A percentile compares a stretch with the other conserved stretches of the same genome.
Evolutionary conservation across 2,797 vertebrate species (phyloP).

Genomic region (Bradypodion pumilum): DNA sequence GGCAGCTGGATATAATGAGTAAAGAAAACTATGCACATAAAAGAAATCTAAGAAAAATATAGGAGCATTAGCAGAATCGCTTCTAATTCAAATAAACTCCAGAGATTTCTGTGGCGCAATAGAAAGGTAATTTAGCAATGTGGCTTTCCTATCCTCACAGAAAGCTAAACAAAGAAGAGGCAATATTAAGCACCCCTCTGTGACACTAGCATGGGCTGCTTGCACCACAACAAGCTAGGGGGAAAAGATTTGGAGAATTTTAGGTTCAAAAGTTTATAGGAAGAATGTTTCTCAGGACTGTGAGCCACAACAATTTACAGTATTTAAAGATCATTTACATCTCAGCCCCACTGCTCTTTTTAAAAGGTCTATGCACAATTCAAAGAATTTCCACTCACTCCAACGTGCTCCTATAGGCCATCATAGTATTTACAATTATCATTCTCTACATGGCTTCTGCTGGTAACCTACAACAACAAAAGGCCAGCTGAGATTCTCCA

Average conservation of each 20-base stretch:
- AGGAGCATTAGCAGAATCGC: conserved; percentile 1
- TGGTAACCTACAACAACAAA: background rate
- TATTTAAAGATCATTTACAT: conserved; percentile 16
- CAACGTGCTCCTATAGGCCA: background rate
- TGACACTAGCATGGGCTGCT: background rate
- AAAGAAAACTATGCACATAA: background rate
- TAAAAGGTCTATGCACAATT: background rate
- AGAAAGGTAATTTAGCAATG: background rate
- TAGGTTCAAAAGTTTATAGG: conserved; percentile 28
- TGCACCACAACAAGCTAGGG: background rate
- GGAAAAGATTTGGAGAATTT: conserved; percentile 28
- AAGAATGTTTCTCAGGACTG: background rate
- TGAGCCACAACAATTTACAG: conserved; percentile 1
- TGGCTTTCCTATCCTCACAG: conserved; percentile 23
- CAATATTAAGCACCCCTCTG: conserved; percentile 17
- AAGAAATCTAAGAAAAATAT: background rate
- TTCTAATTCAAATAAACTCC: conserved; percentile 33
- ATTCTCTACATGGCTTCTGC: background rate
- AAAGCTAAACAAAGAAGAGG: conserved; percentile 6
- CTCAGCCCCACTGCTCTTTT: background rate
- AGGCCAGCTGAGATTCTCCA: background rate
- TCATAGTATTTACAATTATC: too few species aligned
- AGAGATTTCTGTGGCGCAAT: conserved; percentile 28
- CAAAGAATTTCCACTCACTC: background rate
- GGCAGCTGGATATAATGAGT: conserved; percentile 8